These are phyloP conservation scores for Tiliacea aurago DNA, from an alignment of 2,888 invertebrate species.

Conservation along the genomic window DNA sequence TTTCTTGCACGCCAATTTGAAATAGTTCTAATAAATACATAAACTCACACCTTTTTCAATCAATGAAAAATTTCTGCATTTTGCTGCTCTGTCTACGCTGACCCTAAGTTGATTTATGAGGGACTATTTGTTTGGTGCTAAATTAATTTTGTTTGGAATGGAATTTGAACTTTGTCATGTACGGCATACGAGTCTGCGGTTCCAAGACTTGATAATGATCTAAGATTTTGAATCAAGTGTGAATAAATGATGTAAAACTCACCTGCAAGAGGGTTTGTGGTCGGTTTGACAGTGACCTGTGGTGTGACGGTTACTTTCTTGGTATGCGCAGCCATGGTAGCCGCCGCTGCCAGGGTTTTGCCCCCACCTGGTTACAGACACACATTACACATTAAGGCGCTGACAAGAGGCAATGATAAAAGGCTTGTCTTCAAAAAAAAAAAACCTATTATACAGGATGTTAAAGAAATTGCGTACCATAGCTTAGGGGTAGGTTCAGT, in stretches of 20 bases:
- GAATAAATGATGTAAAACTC: slow-evolving; percentile 46
- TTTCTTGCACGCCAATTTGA: background rate
- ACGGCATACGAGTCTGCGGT: background rate
- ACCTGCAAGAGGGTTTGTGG: slow-evolving; percentile 87
- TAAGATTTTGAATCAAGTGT: background rate
- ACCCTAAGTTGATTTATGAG: background rate
- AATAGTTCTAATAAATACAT: background rate
- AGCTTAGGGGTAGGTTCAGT: too few relatives aligned
- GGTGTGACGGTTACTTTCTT: slow-evolving; percentile 87
- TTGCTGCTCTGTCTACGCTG: background rate
- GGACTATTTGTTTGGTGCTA: too few relatives aligned
- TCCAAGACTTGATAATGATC: background rate
- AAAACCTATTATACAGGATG: too few relatives aligned
- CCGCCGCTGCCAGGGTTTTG: slow-evolving; percentile 95
- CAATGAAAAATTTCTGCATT: background rate
- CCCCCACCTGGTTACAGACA: slow-evolving; percentile 92
- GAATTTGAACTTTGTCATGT: background rate
- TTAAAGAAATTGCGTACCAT: too few relatives aligned
- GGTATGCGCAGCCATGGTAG: slow-evolving; percentile 88
- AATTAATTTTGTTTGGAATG: background rate
- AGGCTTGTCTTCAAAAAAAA: too few relatives aligned
- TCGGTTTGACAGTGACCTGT: slow-evolving; percentile 80
- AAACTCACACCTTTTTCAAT: too few relatives aligned
- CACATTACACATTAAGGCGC: too few relatives aligned
- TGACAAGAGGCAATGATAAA: too few relatives aligned